Evolutionary conservation across 2,113 vertebrate genomes (phyloP).

Genomic region (Lucifuga dentata): DNA sequence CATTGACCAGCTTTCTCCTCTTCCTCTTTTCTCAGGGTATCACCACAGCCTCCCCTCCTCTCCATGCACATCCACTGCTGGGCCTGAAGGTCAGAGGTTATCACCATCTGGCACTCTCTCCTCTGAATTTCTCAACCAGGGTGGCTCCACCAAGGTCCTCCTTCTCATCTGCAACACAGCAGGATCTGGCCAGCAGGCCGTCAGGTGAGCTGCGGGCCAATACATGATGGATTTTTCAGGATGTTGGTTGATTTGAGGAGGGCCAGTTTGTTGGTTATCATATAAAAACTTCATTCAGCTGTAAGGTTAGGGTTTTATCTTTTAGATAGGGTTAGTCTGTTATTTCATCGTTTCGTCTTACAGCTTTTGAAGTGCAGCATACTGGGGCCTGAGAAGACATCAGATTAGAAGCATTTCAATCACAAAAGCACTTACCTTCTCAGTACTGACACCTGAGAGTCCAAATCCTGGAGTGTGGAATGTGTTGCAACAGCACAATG

Average conservation of each 20-base stretch:
- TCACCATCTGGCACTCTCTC: constrained; percentile 77
- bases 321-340: no score
- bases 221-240: neutral
- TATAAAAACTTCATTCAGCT: neutral
- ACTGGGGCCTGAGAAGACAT: no score
- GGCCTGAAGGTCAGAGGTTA: constrained; percentile 70
- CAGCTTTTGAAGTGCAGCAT: no score
- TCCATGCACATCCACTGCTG: constrained; percentile 71
- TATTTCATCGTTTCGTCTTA: no score
- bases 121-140: constrained; percentile 84
- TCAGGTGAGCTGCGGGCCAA: constrained; percentile 81
- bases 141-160: constrained; percentile 77
- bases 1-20: neutral
- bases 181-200: constrained; percentile 82
- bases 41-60: constrained; percentile 86
- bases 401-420: no score
- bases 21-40: constrained; percentile 76
- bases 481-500: no score
- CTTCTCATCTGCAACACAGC: constrained; percentile 90
- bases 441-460: no score
- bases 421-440: no score
- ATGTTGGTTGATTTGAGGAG: neutral
- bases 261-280: neutral
- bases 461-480: no score
- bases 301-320: neutral